Conservation (phyloP, 2,888 invertebrate genomes). For the Ectemnius continuus region DNA sequence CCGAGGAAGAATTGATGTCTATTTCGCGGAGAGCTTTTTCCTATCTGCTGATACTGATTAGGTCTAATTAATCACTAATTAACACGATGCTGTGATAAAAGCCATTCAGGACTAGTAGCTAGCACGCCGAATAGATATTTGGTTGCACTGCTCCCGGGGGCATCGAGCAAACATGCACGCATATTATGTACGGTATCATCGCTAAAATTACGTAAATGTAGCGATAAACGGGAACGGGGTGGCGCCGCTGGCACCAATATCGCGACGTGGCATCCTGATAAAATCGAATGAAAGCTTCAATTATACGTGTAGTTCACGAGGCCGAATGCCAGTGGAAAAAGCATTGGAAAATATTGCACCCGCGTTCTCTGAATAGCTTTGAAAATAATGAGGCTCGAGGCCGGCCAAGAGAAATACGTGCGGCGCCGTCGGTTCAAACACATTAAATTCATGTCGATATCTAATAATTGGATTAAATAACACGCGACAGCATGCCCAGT, state of each 20-base stretch:
- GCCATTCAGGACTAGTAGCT: constrained; percentile 13
- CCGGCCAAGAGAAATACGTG: no score
- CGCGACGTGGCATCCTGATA: constrained; percentile 7
- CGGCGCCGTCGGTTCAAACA: no score
- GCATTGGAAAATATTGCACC: no score
- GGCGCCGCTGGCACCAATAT: not conserved
- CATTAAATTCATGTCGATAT: no score
- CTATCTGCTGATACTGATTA: constrained; percentile 48
- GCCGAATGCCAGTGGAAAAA: not conserved
- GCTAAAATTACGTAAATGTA: constrained; percentile 18
- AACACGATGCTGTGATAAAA: constrained; percentile 39
- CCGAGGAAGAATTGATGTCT: no score
- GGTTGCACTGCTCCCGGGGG: constrained; percentile 2
- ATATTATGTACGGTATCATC: constrained; percentile 13
- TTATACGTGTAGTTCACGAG: not conserved
- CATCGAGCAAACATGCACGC: constrained; percentile 18
- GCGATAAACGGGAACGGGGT: constrained; percentile 13
- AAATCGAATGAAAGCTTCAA: constrained; percentile 18
- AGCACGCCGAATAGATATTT: constrained; percentile 19
- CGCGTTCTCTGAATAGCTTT: no score
- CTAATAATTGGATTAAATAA: no score
- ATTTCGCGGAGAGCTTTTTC: not conserved
- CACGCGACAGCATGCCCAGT: no score
- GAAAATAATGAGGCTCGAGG: no score
- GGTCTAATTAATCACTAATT: constrained; percentile 60